Evolutionary conservation across 2,888 invertebrate species (phyloP), one percentile per base, ranked within the genome.

Genomic region (Diaprepes abbreviatus): DNA sequence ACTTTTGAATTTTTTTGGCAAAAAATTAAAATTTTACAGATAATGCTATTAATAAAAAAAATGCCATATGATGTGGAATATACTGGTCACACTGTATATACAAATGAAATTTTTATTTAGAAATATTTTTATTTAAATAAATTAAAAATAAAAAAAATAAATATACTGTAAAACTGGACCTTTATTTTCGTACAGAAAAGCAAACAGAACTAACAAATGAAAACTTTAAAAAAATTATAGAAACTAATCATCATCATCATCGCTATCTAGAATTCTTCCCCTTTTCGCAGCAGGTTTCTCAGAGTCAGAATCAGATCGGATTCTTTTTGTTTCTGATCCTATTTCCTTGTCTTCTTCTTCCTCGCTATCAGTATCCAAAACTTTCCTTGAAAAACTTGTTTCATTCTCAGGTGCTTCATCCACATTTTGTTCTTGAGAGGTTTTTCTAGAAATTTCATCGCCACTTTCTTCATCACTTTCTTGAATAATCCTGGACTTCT

Each of bases 221-320:
- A n/a, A n/a, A n/a, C n/a, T n/a, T n/a, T n/a, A n/a, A n/a, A n/a
- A n/a, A n/a, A n/a, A n/a, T 9, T 9, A 1, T 17, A 40, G 21
- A 48, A 21, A 48, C 24, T 48, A 48, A 12, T 48, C 10, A 9
- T 72, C 62, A 45, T 79, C 79, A 63, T 79, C 80, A 76, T 81
- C 80, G 67, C 79, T 80, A 16, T 75, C 75, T 48, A 81, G 70
- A 48, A 80, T 64, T 64, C 78, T 77, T 21, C 69, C 74, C 45
- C 74, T 71, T 62, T 81, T 82, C 3, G 59, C 52, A 21, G 73
- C n/a, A 4, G 75, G 76, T 31, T 71, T 75, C 43, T 78, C 79
- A 19, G 70, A 66, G 71, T 80, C 77, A 28, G 79, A 77, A 68
- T 75, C 76, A 4, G 78, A 77, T 43, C 28, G 14, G 12, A 73